Conservation (phyloP, 2,113 vertebrate genomes). For the Terrapene triunguis region DNA sequence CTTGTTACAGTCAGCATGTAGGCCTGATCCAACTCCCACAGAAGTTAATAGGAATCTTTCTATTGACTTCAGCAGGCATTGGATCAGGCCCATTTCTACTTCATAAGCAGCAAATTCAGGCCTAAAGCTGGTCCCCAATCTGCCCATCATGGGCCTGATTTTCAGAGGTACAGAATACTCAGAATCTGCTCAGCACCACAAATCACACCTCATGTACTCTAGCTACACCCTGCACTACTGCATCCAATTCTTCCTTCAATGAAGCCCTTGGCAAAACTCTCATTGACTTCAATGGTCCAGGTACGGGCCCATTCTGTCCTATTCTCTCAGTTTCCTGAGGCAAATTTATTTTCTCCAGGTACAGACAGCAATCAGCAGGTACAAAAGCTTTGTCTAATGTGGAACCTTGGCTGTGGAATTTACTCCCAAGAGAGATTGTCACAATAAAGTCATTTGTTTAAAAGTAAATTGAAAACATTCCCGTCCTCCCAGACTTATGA, state of each 20-base stretch:
- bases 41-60: background rate
- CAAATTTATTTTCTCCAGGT: slow-evolving; percentile 51
- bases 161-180: slow-evolving; percentile 29
- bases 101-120: background rate
- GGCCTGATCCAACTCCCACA: background rate
- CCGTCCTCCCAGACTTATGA: slow-evolving; percentile 49
- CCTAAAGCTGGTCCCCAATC: slow-evolving; percentile 25
- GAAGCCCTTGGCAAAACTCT: slow-evolving; percentile 47
- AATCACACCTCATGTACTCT: background rate
- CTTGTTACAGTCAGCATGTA: background rate
- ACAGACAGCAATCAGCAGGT: slow-evolving; percentile 70
- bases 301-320: background rate
- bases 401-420: slow-evolving; percentile 62
- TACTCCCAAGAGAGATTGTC: slow-evolving; percentile 65
- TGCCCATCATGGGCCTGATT: background rate
- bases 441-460: slow-evolving; percentile 74
- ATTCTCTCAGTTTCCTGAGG: background rate
- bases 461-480: slow-evolving; percentile 77
- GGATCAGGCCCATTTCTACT: background rate
- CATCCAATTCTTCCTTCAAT: slow-evolving; percentile 1
- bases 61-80: background rate
- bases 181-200: background rate
- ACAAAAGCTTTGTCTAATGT: slow-evolving; percentile 50
- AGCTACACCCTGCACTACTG: slow-evolving; percentile 8
- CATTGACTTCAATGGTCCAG: background rate